These are phyloP conservation scores for Lucilia sericata DNA, from an alignment of 1,140 invertebrate genomes.

Conservation along the genomic window DNA sequence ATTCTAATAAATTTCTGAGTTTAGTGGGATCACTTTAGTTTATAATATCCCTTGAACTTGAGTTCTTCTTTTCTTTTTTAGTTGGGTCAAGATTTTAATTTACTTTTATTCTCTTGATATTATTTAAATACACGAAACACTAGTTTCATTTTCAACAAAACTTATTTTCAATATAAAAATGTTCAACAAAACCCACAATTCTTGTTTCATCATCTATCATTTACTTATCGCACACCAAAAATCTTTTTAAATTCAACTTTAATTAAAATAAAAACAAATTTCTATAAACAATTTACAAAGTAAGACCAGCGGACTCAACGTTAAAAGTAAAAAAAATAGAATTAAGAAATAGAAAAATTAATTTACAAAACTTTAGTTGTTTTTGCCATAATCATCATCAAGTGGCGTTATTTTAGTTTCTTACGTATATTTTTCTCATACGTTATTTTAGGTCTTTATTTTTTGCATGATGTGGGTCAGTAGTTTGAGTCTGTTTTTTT, in stretches of 20 bases:
- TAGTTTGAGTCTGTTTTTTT: not conserved
- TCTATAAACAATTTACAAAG: not conserved
- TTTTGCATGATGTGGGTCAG: conserved; percentile 14
- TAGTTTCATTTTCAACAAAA: too few relatives aligned
- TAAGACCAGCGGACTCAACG: not conserved
- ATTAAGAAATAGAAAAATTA: not conserved
- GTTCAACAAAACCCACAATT: too few relatives aligned
- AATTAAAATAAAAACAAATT: not conserved
- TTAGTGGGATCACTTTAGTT: too few relatives aligned
- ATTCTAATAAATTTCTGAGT: too few relatives aligned
- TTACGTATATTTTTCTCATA: not conserved
- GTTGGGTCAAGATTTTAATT: too few relatives aligned
- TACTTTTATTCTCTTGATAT: too few relatives aligned
- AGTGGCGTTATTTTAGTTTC: not conserved
- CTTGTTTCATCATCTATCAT: too few relatives aligned
- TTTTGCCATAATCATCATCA: not conserved
- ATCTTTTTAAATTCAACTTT: not conserved
- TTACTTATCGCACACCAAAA: too few relatives aligned
- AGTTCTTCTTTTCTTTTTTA: too few relatives aligned
- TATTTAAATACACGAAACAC: too few relatives aligned
- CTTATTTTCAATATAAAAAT: too few relatives aligned
- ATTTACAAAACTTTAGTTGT: not conserved
- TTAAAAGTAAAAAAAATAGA: not conserved
- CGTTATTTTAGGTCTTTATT: not conserved
- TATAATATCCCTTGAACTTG: too few relatives aligned